phyloP scores from a whole-genome alignment of 2,113 vertebrate genomes.

The cattle (Bos taurus) region DNA sequence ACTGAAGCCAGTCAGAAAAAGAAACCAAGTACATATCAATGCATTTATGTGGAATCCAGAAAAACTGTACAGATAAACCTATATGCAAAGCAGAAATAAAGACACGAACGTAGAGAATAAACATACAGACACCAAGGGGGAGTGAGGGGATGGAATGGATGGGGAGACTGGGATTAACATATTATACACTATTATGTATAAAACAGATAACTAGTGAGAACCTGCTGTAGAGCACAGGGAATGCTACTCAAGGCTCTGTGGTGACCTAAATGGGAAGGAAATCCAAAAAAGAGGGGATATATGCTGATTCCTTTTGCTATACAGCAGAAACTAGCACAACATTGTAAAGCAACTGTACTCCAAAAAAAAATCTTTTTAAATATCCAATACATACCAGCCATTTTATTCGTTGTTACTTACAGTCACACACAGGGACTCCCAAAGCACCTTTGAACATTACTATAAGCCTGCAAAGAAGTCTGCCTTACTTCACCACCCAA shows the following conservation, averaged over 20 bases:
- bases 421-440: background rate
- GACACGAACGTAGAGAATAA: background rate
- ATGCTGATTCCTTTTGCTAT: background rate
- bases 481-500: background rate
- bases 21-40: too few relatives aligned
- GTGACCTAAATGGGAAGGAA: background rate
- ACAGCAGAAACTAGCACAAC: background rate
- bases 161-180: background rate
- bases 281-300: background rate
- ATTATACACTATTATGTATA: accelerated
- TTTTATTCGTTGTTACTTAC: background rate
- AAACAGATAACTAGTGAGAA: background rate
- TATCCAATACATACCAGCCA: background rate
- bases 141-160: background rate
- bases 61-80: background rate
- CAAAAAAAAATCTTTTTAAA: background rate
- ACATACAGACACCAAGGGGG: background rate
- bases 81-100: background rate
- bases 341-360: background rate
- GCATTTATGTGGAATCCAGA: background rate
- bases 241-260: background rate
- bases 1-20: background rate
- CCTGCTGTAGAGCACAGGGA: background rate
- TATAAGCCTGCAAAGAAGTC: background rate
- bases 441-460: background rate